Evolutionary conservation across 2,113 vertebrate species (phyloP), one percentile per base, ranked within the genome.

Genomic region (Malaclemys terrapin): DNA sequence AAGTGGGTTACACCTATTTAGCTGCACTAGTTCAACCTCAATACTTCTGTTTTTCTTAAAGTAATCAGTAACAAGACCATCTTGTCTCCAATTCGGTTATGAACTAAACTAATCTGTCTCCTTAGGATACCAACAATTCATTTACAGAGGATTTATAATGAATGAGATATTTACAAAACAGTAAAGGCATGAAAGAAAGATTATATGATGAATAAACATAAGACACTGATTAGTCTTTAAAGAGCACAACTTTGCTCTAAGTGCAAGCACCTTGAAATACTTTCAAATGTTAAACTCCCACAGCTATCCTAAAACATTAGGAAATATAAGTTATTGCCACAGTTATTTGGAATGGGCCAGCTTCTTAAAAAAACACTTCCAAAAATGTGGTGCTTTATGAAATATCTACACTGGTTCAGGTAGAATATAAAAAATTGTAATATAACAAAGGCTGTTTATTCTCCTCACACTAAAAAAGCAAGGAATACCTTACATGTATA

Each of bases 151-250:
- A 2, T 20, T 22, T 86, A 12, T 0, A 84, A 59, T 12, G 7
- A 80, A 78, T 89, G 20, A 6, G 25, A 2, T 78, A 76, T 35
- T 88, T 95, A 84, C 87, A 94, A 89, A 62, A 19, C 1, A 84
- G 50, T 2, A 0, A 93, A 90, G 25, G 42, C 24, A 87, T 85
- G 75, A 85, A 83, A 1, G 0, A 38, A 76, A 89, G 31, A n/a
- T 76, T 90, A 93, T 6, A 50, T 42, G 53, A 29, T 81, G 49
- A 86, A 85, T 31, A n/a, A 2, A 1, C 79, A 14, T 53, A 93
- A 38, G 86, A 94, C 16, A 94, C 10, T 56, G 90, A 49, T 45
- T 85, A 89, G 53, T 69, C 82, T 79, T 96, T 47, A 91, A n/a
- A 45, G 31, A 91, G 89, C n/a, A 95, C 25, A 86, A 29, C 69